Evolutionary conservation across 1,140 invertebrate species (phyloP), one percentile per base, ranked within the genome.

Genomic region (Bombus consobrinus): DNA sequence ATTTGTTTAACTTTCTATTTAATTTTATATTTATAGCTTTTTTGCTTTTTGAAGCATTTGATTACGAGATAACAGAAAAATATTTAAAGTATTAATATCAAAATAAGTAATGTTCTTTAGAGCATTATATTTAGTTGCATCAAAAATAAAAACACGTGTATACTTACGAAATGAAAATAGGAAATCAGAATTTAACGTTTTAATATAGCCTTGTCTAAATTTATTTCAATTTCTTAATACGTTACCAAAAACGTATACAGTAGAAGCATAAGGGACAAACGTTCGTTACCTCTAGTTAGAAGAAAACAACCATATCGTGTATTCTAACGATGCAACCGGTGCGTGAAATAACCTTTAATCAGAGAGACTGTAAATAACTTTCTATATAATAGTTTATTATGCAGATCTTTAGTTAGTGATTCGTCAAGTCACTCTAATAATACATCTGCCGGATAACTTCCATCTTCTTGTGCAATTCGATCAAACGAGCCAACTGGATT

Each of bases 401-500:
- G 47, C 18, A 53, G 18, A 53, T 53, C 47, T 18, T 18, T 53
- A 22, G 18, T 53, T 53, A 25, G 13, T 10, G 5, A 37, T 25
- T 32, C 59, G 59, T 32, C 53, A 25, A 18, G 28, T 43, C 15
- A n/a, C 5, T 77, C 81, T 57, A 66, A 83, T 77, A 83, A 83
- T 83, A 83, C 28, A 68, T 77, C 22, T 13, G 34, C 41, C 13
- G 34, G 37, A 83, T 34, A 71, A 78, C 47, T 69, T 78, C 25
- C 32, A 64, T 41, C 22, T 18, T 10, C 43, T 83, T 69, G n/a
- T 64, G 74, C 64, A 78, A 83, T 47, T 34, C 22, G 34, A 53
- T 53, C 41, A n/a, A 47, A 64, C 39, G 32, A 64, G 62, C 43
- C 32, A 69, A 34, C n/a, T 13, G 64, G 9, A 53, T 83, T 77